Percentiles rank a stretch among this genome's conserved stretches.
phyloP scores from a whole-genome alignment of 2,797 vertebrate species.

The Lepidocolaptes lacrymiger region DNA sequence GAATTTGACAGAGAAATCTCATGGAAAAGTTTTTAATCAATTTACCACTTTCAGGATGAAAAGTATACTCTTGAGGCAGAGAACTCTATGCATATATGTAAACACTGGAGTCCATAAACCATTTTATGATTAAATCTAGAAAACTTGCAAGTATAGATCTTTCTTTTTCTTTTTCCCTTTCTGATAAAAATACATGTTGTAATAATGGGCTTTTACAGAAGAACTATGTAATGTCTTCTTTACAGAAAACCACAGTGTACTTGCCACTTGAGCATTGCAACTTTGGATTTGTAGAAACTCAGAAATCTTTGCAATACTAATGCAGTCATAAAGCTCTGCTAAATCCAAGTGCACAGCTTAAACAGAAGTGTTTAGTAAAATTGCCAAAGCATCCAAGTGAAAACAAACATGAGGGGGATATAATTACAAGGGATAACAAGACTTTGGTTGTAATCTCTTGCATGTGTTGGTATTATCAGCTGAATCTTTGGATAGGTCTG shows the following conservation, averaged over 20 bases:
- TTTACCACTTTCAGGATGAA: not conserved
- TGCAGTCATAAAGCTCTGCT: not conserved
- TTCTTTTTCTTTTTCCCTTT: not conserved
- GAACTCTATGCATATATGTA: not conserved
- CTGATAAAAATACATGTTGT: not conserved
- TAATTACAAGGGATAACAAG: constrained; percentile 48
- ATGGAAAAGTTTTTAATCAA: not conserved
- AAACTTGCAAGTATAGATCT: not conserved
- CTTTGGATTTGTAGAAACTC: not conserved
- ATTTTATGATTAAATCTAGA: not conserved
- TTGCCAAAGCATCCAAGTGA: constrained; percentile 8
- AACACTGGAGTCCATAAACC: not conserved
- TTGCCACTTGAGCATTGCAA: not conserved
- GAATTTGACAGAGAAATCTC: not conserved
- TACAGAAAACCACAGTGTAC: not conserved
- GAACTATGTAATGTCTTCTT: not conserved
- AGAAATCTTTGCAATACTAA: not conserved
- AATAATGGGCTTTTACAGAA: not conserved
- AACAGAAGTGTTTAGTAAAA: constrained; percentile 25
- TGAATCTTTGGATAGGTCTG: constrained; percentile 15
- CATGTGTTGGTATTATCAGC: constrained; percentile 29
- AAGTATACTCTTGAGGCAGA: not conserved
- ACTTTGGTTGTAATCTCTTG: constrained; percentile 42
- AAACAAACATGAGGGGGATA: constrained; percentile 13
- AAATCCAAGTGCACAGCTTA: not conserved